Percentiles rank a stretch among this genome's conserved stretches.
These are phyloP conservation scores for Chrysaora quinquecirrha DNA, from an alignment of 30 jellyfish, hydroid and myxozoan genomes.

Conservation along the genomic window DNA sequence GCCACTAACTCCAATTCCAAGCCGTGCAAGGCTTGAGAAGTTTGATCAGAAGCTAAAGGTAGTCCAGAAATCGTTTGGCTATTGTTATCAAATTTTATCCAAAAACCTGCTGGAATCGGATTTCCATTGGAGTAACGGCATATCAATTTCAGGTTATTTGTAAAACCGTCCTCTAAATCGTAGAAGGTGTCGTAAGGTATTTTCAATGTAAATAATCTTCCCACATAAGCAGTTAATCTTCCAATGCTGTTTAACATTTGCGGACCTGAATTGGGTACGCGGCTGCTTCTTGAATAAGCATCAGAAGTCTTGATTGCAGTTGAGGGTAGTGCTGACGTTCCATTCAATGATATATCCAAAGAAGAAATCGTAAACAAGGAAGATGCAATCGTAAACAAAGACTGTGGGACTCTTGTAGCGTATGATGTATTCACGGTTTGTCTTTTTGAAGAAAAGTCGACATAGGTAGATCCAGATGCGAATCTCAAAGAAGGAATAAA, in stretches of 20 bases:
- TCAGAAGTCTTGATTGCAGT: slow-evolving; percentile 1
- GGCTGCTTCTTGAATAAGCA: not conserved
- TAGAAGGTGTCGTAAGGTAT: slow-evolving; percentile 69
- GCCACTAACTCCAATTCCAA: slow-evolving; percentile 37
- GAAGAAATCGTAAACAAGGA: not conserved
- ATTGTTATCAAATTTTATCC: slow-evolving; percentile 52
- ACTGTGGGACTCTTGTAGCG: not conserved
- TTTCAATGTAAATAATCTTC: slow-evolving; percentile 24
- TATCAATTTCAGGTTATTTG: slow-evolving; percentile 23
- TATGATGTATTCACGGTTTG: not conserved
- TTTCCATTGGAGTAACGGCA: slow-evolving; percentile 53
- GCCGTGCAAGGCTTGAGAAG: slow-evolving; percentile 30
- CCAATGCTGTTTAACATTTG: slow-evolving; percentile 55
- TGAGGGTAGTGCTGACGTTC: not conserved
- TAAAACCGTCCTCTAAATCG: slow-evolving; percentile 62
- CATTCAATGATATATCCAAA: not conserved
- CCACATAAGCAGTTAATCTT: slow-evolving; percentile 38
- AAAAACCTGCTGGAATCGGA: slow-evolving; percentile 12
- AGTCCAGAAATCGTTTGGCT: slow-evolving; percentile 59
- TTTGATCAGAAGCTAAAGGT: slow-evolving; percentile 31
- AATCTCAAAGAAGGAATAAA: too few species aligned
- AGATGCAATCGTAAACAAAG: not conserved
- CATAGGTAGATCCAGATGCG: too few species aligned
- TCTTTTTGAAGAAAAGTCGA: too few species aligned
- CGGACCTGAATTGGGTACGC: slow-evolving; percentile 50